Base-by-base conservation (phyloP, 2,888 invertebrate genomes). In the Perithous albicinctus region DNA sequence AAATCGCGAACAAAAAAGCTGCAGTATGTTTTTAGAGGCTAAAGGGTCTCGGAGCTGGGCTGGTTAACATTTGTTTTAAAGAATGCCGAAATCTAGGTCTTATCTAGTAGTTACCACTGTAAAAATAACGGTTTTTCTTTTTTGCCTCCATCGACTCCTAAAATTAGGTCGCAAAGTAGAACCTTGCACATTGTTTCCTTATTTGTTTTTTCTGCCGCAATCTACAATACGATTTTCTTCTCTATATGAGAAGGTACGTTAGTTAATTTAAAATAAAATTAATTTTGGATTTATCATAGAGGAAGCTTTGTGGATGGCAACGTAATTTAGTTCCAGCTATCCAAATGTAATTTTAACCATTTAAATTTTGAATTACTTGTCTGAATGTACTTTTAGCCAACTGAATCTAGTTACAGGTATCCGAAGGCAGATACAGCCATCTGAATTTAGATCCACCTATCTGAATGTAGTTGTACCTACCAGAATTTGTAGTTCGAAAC, bases 1-100 rank as follows among this genome's bases (percentile, higher is more conserved):
- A 74, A 74, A 54, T 15, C 63, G 66, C 32, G 66, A 72, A n/a
- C 23, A 69, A 61, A 61, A 66, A 63, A 70, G 41, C 29, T n/a
- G 29, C 15, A 18, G 43, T 54, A 67, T 67, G n/a, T 43, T 41
- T 74, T 59, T 61, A 72, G 74, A 56, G 78, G 66, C 54, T 26
- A 18, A 12, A 66, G 69, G 35, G 23, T 59, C 41, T 56, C 18
- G 43, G 63, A 26, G 29, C 8, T 63, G 54, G 43, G 51, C 26
- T 23, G 63, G 48, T 74, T 66, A 26, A 67, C 32, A 32, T 32
- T 59, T 59, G 32, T 2, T 1, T 32, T 0, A n/a, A 12, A 59
- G 0, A n/a, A 56, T 56, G 23, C 0, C 7, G 15, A 12, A 10
- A 54, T 6, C 35, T 35, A 15, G 32, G 8, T 0, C 18, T 35